Base-by-base conservation (phyloP, 2,888 invertebrate genomes). In the Acanthosepion lycidas region DNA sequence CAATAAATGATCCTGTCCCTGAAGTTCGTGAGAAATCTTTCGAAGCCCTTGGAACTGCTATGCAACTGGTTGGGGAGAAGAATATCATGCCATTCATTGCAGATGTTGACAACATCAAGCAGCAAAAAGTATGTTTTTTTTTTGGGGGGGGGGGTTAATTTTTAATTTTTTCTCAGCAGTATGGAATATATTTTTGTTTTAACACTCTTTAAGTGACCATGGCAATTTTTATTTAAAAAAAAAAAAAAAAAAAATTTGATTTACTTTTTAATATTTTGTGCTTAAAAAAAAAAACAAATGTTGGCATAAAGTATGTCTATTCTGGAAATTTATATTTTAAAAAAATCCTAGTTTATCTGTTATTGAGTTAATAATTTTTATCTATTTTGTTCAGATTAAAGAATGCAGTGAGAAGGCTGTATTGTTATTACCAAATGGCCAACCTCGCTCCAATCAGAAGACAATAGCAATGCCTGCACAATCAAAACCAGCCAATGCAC, bases 321-420 rank as follows among this genome's bases (percentile, higher is more conserved):
- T 59, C 23, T 59, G 59, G 20, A 59, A 23, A 23, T 20, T 59
- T 23, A 23, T 5, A 59, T 53, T 15, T 53, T 3, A 53, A 15
- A 53, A 59, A 59, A 23, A 20, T 59, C 59, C 23, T 59, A 23
- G 6, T 20, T 59, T 6, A 55, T 55, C 59, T 26, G 26, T 93
- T 20, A 33, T 33, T 28, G 26, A 55, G 15, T 51, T 28, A 55
- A 18, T 20, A 48, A 33, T 51, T 42, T 53, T 92, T 55, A 20
- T 64, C 53, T 91, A 23, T 53, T 95, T 98, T 98, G 98, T 95
- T 51, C 95, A 97, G 97, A 97, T 99, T 94, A 99, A 99, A 97
- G 99, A 99, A 97, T 98, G 98, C 96, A 98, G 98, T 96, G 99
- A 99, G 94, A 99, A 99, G 97, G 99, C 99, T 78, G 98, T 99